Percentiles rank a stretch among this genome's conserved stretches.
Conservation (phyloP, 2,888 invertebrate genomes). For the Neelides folsomi region DNA sequence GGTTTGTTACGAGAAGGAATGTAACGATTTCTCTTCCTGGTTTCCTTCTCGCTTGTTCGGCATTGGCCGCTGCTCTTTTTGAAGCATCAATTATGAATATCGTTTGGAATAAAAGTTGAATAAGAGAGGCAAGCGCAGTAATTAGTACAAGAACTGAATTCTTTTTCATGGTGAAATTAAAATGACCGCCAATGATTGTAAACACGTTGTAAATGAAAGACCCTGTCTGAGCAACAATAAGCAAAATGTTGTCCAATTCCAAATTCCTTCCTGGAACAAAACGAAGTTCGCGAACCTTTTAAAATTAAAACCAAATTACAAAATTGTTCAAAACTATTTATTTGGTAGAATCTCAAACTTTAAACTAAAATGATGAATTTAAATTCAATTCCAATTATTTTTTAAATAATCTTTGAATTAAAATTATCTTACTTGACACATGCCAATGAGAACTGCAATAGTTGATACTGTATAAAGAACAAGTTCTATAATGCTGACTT, state of each 20-base stretch:
- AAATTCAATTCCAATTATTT: no score
- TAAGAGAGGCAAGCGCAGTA: slow-evolving; percentile 68
- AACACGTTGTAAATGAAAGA: slow-evolving; percentile 88
- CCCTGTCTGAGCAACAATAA: slow-evolving; percentile 86
- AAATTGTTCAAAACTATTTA: no score
- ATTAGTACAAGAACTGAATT: slow-evolving; percentile 67
- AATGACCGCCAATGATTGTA: slow-evolving; percentile 84
- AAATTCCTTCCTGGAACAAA: slow-evolving; percentile 70
- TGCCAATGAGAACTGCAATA: slow-evolving; percentile 71
- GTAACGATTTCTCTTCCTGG: slow-evolving; percentile 89
- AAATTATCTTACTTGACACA: slow-evolving; percentile 57
- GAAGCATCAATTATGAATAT: slow-evolving; percentile 85
- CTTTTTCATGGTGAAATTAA: slow-evolving; percentile 44
- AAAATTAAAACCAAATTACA: no score
- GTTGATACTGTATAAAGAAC: slow-evolving; percentile 74
- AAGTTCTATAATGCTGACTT: slow-evolving; percentile 78
- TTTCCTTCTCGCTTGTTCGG: slow-evolving; percentile 69
- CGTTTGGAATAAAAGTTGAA: slow-evolving; percentile 79
- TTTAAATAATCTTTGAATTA: no score
- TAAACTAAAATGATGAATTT: no score
- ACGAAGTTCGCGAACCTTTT: slow-evolving; percentile 58
- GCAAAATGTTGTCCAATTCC: slow-evolving; percentile 74
- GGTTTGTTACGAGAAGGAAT: slow-evolving; percentile 72
- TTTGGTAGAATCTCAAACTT: no score
- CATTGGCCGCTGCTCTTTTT: slow-evolving; percentile 63